phyloP scores from a whole-genome alignment of 2,888 invertebrate species.

The Ophioninae sp. region DNA sequence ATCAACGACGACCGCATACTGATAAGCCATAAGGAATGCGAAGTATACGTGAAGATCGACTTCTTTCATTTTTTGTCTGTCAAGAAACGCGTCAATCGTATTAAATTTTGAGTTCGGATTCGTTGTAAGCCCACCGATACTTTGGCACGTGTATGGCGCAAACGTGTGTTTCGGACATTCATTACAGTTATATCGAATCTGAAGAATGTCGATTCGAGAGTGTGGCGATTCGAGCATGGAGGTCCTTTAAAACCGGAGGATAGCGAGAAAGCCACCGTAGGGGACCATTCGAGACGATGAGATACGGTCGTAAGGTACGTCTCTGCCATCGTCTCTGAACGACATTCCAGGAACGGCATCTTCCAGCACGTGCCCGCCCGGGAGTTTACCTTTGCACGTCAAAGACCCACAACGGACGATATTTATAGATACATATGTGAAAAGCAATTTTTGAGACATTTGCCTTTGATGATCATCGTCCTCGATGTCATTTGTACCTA shows the following conservation, averaged over 20 bases:
- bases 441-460: background rate
- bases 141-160: no score
- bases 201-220: conserved; percentile 56
- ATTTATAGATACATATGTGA: background rate
- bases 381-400: conserved; percentile 23
- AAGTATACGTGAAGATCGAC: no score
- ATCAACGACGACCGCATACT: no score
- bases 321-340: conserved; percentile 43
- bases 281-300: conserved; percentile 5
- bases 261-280: conserved; percentile 20
- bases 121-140: no score
- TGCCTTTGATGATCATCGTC: no score
- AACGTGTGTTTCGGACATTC: background rate
- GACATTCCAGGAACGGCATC: conserved; percentile 56
- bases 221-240: conserved; percentile 23
- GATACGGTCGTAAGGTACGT: conserved; percentile 39
- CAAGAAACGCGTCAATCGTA: no score
- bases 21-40: no score
- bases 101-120: no score
- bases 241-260: conserved; percentile 34
- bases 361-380: conserved; percentile 40
- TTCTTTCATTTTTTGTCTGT: no score
- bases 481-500: no score
- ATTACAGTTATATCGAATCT: conserved; percentile 54
- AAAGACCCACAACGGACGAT: background rate